phyloP scores from a whole-genome alignment of 2,113 vertebrate species.

The Protobothrops flavoviridis region DNA sequence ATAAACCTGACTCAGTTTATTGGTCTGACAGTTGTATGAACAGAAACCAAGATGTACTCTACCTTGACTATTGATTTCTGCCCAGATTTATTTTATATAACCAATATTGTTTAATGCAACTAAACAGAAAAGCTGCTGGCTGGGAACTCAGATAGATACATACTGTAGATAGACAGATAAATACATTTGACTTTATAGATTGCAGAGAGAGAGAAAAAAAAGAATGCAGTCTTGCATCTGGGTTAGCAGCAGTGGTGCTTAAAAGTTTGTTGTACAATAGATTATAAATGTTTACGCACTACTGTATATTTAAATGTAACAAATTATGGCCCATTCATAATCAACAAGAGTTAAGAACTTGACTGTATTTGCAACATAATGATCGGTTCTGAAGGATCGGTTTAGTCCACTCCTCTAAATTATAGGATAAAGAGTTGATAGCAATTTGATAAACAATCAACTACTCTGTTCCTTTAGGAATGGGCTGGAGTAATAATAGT shows the following conservation, averaged over 20 bases:
- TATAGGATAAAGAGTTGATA: background rate
- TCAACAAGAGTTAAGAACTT: background rate
- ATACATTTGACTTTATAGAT: background rate
- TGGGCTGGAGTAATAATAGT: too few species aligned
- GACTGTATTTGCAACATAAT: background rate
- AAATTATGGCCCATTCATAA: background rate
- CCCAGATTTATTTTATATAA: slow-evolving; percentile 6
- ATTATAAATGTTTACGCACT: background rate
- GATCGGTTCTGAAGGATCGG: background rate
- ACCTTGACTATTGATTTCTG: background rate
- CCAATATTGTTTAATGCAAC: slow-evolving; percentile 6
- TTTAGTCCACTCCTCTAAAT: background rate
- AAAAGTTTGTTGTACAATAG: background rate
- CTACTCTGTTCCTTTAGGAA: background rate
- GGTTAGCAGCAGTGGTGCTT: background rate
- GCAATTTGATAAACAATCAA: background rate
- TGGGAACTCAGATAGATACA: background rate
- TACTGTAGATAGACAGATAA: background rate
- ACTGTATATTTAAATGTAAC: background rate
- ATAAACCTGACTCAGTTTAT: slow-evolving; percentile 1
- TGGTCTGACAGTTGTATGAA: background rate
- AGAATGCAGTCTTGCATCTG: background rate
- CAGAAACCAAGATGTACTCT: background rate
- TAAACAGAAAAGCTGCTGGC: background rate
- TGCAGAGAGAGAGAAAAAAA: background rate